A percentile compares a stretch with the other conserved stretches of the same genome.
phyloP scores from a whole-genome alignment of 2,888 invertebrate genomes.

The Drosophila affinis region DNA sequence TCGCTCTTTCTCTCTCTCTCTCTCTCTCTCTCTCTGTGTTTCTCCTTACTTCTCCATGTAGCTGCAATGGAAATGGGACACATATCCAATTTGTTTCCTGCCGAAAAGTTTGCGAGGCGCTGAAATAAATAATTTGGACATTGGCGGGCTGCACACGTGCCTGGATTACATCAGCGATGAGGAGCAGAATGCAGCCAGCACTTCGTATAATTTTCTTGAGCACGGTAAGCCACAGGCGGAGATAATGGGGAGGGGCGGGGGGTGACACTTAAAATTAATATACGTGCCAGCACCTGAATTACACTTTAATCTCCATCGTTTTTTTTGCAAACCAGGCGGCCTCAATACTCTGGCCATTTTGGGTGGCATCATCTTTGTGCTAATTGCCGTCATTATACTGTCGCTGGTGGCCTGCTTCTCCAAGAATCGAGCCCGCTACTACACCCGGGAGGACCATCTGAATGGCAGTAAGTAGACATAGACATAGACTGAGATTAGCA shows the following conservation, averaged over 20 bases:
- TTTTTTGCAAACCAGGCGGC: conserved; percentile 85
- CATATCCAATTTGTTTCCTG: conserved; percentile 84
- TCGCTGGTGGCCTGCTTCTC: conserved; percentile 86
- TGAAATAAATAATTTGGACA: conserved; percentile 83
- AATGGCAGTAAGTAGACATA: conserved; percentile 77
- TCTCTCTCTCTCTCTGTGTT: conserved; percentile 2
- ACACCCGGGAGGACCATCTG: conserved; percentile 89
- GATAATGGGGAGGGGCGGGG: too few relatives aligned
- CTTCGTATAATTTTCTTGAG: conserved; percentile 85
- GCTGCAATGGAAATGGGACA: conserved; percentile 84
- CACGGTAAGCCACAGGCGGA: conserved; percentile 82
- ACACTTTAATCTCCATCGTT: not conserved
- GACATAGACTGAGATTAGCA: conserved; percentile 9
- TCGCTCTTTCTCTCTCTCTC: not conserved
- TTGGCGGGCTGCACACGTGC: conserved; percentile 82
- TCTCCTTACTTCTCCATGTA: conserved; percentile 42
- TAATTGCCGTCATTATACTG: conserved; percentile 82
- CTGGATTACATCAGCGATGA: conserved; percentile 84
- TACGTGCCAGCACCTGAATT: not conserved
- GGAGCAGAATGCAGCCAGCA: conserved; percentile 85
- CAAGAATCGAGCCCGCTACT: conserved; percentile 89
- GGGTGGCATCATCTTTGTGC: conserved; percentile 83
- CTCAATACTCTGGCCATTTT: conserved; percentile 84
- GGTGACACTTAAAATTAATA: not conserved
- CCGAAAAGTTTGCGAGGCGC: conserved; percentile 83